phyloP scores from a whole-genome alignment of 2,797 vertebrate genomes.

The Paedocypris micromegethes region DNA sequence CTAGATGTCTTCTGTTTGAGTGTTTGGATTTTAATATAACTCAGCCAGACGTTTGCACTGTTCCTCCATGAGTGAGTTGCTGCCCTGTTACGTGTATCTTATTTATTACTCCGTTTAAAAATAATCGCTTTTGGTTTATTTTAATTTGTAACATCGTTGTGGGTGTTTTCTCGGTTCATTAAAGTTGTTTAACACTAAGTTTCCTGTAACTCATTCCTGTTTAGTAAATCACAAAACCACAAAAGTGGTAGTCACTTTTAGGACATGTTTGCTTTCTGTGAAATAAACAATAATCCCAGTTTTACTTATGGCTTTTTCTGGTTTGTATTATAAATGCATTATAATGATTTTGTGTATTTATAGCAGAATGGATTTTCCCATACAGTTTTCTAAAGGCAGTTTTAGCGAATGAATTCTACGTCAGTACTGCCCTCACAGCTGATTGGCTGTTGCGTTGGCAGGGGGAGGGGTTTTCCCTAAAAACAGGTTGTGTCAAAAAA shows the following conservation, averaged over 20 bases:
- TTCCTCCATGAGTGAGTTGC: constrained; percentile 13
- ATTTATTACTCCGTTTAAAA: constrained; percentile 12
- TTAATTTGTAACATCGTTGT: not conserved
- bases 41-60: constrained; percentile 1
- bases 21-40: constrained; percentile 9
- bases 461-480: too few relatives aligned
- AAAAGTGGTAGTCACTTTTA: constrained; percentile 24
- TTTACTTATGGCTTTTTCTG: not conserved
- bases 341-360: too few relatives aligned
- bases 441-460: too few relatives aligned
- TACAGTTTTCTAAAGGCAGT: too few relatives aligned
- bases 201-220: constrained; percentile 8
- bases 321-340: constrained; percentile 8
- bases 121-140: constrained; percentile 9
- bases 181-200: constrained; percentile 7
- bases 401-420: too few relatives aligned
- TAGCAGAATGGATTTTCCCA: too few relatives aligned
- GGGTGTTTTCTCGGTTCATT: constrained; percentile 9
- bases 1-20: constrained; percentile 15
- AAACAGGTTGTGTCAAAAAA: too few relatives aligned
- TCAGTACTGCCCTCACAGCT: too few relatives aligned
- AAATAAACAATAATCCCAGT: constrained; percentile 30
- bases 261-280: constrained; percentile 22
- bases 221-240: not conserved
- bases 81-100: constrained; percentile 3